Percentiles rank a stretch among this genome's conserved stretches.
phyloP scores from a whole-genome alignment of 2,113 vertebrate species.

The Tragelaphus strepsiceros region DNA sequence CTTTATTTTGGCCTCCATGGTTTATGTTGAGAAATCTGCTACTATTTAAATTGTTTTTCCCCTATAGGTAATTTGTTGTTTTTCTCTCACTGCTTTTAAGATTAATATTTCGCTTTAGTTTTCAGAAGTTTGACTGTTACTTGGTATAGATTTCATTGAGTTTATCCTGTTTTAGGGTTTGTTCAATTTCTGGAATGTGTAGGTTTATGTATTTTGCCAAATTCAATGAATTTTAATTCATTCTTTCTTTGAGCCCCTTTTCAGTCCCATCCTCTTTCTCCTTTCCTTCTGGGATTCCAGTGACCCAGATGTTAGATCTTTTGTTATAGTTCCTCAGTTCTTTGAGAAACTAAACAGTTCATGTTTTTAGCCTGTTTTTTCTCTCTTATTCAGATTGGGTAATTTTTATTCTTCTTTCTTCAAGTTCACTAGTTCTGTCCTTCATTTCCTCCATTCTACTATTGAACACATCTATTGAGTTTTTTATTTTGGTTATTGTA shows the following conservation, averaged over 20 bases:
- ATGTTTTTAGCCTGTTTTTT: background rate
- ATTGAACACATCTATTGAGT: background rate
- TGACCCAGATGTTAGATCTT: background rate
- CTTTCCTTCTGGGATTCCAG: conserved; percentile 7
- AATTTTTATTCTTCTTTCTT: conserved; percentile 25
- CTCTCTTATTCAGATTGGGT: background rate
- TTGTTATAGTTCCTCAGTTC: background rate
- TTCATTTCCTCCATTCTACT: conserved; percentile 3
- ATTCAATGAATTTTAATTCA: background rate
- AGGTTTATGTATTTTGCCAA: background rate
- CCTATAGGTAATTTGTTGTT: background rate
- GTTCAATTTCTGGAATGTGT: background rate
- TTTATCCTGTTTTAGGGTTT: background rate
- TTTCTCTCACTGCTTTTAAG: background rate
- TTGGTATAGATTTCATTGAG: background rate
- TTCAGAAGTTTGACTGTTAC: background rate
- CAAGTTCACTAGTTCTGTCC: background rate
- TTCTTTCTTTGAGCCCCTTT: conserved; percentile 10
- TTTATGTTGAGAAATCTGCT: background rate
- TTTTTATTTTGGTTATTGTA: background rate
- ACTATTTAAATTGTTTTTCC: background rate
- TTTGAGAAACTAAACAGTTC: background rate
- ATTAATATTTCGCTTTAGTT: background rate
- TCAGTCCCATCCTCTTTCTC: background rate
- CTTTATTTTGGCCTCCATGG: background rate